These are phyloP conservation scores for Proterorhinus semilunaris DNA, from an alignment of 2,113 vertebrate genomes.

Conservation along the genomic window DNA sequence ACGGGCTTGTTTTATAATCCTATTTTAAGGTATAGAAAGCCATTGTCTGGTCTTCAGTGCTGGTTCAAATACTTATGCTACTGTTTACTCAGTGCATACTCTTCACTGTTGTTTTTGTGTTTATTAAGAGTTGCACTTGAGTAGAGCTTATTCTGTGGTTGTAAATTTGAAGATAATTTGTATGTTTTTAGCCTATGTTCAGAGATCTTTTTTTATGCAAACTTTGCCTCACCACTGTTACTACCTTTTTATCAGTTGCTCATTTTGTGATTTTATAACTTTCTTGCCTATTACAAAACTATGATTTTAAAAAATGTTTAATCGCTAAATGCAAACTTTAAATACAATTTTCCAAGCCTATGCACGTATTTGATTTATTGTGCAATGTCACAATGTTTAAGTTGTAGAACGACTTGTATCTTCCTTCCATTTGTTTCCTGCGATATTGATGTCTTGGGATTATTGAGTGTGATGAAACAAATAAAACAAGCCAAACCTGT, in stretches of 20 bases:
- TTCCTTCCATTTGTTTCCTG: conserved; percentile 44
- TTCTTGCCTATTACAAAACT: background rate
- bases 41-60: background rate
- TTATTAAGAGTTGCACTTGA: no score
- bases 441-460: conserved; percentile 58
- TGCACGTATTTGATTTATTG: conserved; percentile 42
- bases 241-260: background rate
- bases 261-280: background rate
- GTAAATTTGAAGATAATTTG: no score
- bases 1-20: background rate
- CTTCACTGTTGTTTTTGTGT: background rate
- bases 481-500: conserved; percentile 67
- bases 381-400: conserved; percentile 22
- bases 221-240: background rate
- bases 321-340: conserved; percentile 35
- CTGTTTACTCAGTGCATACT: background rate
- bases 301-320: conserved; percentile 3
- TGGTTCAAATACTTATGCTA: background rate
- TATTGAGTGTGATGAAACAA: conserved; percentile 67
- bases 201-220: background rate
- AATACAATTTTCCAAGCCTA: conserved; percentile 38
- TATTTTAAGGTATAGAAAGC: background rate
- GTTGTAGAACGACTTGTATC: conserved; percentile 29
- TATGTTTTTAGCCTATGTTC: no score
- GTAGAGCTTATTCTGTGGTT: conserved; percentile 10